Percentiles rank a stretch among this genome's conserved stretches.
phyloP scores from a whole-genome alignment of 2,888 invertebrate genomes.

The Sympetrum striolatum region DNA sequence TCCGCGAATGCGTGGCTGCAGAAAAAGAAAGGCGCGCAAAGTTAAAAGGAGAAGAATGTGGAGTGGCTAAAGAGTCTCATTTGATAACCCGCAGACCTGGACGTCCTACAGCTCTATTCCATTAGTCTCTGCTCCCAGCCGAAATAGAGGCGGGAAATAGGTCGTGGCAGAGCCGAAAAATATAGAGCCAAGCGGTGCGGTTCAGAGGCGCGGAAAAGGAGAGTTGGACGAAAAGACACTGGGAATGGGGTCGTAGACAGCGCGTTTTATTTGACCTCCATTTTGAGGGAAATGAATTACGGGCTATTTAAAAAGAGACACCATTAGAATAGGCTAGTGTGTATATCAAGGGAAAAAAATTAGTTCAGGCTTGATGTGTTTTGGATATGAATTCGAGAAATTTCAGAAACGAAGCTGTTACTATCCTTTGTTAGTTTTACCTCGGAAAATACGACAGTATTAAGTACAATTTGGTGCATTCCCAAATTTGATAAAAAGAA shows the following conservation, averaged over 20 bases:
- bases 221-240: not conserved
- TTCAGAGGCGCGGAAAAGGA: not conserved
- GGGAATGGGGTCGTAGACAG: not conserved
- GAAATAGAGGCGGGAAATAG: not conserved
- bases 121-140: slow-evolving; percentile 11
- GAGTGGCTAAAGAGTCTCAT: not conserved
- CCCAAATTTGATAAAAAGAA: no score
- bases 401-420: no score
- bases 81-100: slow-evolving; percentile 25
- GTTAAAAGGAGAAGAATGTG: not conserved
- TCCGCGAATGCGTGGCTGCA: not conserved
- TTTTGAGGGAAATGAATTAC: no score
- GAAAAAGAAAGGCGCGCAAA: not conserved
- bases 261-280: no score
- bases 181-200: not conserved
- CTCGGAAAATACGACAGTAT: no score
- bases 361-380: no score
- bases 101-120: slow-evolving; percentile 36
- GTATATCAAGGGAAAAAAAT: no score
- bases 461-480: no score
- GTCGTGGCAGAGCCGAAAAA: not conserved
- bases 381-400: no score
- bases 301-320: no score
- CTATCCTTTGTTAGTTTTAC: no score
- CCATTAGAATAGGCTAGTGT: no score